Evolutionary conservation across 2,888 invertebrate species (phyloP).

Genomic region (Elegia similella): DNA sequence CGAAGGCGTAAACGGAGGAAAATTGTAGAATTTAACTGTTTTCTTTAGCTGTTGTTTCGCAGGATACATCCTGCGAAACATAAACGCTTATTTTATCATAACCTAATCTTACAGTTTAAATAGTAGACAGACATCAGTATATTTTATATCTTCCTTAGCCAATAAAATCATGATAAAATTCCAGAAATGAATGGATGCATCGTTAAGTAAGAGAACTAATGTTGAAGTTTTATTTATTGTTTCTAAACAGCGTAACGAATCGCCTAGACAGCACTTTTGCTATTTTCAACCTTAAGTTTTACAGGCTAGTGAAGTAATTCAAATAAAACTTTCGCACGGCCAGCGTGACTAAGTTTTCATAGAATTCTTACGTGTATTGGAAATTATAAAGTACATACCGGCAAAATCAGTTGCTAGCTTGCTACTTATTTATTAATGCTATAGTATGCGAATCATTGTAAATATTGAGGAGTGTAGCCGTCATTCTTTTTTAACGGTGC

Average conservation of each 20-base stretch:
- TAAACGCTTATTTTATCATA: not conserved
- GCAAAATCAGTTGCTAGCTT: not conserved
- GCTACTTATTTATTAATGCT: not conserved
- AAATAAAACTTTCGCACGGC: not conserved
- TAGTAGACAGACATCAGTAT: no score
- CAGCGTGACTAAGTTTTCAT: constrained; percentile 2
- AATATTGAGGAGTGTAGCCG: no score
- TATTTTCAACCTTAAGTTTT: not conserved
- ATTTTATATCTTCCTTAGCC: not conserved
- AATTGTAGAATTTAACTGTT: no score
- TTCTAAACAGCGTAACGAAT: constrained; percentile 4
- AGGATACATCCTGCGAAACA: no score
- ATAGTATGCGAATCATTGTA: no score
- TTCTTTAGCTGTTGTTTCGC: no score
- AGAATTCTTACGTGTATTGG: not conserved
- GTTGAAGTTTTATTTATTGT: constrained; percentile 2
- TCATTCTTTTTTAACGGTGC: no score
- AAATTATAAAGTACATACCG: not conserved
- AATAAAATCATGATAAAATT: not conserved
- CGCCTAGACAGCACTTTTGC: not conserved
- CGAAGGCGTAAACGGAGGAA: no score
- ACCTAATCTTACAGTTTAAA: no score
- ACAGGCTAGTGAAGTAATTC: not conserved
- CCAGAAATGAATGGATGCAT: not conserved
- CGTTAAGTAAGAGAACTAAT: not conserved